Evolutionary conservation across 1,140 invertebrate species (phyloP).

Genomic region (Grapholita molesta): DNA sequence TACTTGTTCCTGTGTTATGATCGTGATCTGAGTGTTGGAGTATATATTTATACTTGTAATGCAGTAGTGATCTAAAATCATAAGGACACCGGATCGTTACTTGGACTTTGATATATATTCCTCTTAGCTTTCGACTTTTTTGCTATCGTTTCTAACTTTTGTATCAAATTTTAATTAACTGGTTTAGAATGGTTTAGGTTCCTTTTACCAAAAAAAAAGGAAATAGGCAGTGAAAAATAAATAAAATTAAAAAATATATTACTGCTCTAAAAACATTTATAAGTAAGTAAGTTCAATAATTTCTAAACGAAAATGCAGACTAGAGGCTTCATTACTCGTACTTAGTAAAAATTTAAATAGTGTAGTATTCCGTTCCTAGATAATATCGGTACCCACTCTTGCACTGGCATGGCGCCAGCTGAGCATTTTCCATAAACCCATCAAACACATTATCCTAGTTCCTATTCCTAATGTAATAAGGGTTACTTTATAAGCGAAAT

Average conservation of each 20-base stretch:
- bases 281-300: background rate
- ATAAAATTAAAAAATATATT: background rate
- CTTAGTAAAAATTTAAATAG: conserved; percentile 53
- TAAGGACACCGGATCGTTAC: too few species aligned
- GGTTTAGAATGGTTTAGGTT: too few species aligned
- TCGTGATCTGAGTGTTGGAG: too few species aligned
- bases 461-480: conserved; percentile 58
- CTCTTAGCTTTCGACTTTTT: too few species aligned
- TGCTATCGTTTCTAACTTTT: too few species aligned
- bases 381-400: conserved; percentile 55
- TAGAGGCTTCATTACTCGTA: conserved; percentile 30
- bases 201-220: too few species aligned
- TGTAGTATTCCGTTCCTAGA: conserved; percentile 43
- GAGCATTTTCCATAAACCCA: background rate
- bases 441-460: conserved; percentile 39
- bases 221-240: background rate
- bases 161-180: too few species aligned
- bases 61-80: too few species aligned
- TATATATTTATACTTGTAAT: too few species aligned
- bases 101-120: too few species aligned
- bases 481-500: conserved; percentile 50
- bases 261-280: background rate
- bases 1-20: too few species aligned
- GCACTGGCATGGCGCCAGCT: conserved; percentile 60
- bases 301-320: background rate